These are phyloP conservation scores for Eubasilissa splendida DNA, from an alignment of 2,888 invertebrate species.

Conservation along the genomic window DNA sequence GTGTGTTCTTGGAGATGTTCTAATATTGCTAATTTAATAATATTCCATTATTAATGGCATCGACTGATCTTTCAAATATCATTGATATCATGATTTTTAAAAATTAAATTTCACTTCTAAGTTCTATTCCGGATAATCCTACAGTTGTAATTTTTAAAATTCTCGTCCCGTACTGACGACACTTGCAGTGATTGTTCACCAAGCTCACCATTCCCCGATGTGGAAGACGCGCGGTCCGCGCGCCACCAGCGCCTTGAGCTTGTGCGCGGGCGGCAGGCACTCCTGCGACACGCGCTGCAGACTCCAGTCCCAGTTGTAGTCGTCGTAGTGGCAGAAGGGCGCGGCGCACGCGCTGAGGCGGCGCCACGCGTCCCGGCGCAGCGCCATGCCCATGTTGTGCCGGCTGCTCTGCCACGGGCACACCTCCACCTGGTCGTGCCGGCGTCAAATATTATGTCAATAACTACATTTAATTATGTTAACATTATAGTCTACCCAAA, in stretches of 20 bases:
- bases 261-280: slow-evolving; percentile 75
- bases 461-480: not conserved
- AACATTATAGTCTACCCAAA: not conserved
- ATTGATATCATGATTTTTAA: too few species aligned
- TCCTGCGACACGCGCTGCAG: slow-evolving; percentile 92
- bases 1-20: too few species aligned
- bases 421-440: slow-evolving; percentile 82
- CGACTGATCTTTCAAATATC: too few species aligned
- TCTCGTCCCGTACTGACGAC: too few species aligned
- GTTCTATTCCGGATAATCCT: too few species aligned
- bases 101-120: too few species aligned
- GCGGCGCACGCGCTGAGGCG: slow-evolving; percentile 85
- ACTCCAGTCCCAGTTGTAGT: slow-evolving; percentile 99
- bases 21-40: too few species aligned
- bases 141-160: too few species aligned
- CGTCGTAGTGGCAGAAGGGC: slow-evolving; percentile 96
- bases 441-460: slow-evolving; percentile 23
- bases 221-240: slow-evolving; percentile 97
- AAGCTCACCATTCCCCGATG: slow-evolving; percentile 94
- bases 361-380: slow-evolving; percentile 91
- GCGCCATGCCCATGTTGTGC: slow-evolving; percentile 99
- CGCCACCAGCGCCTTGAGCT: slow-evolving; percentile 90
- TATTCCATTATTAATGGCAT: too few species aligned
- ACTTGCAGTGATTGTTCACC: too few species aligned
- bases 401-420: slow-evolving; percentile 97